A percentile compares a stretch with the other conserved stretches of the same genome.
Evolutionary conservation across 2,888 invertebrate genomes (phyloP).

Genomic region (Apodemia zela): DNA sequence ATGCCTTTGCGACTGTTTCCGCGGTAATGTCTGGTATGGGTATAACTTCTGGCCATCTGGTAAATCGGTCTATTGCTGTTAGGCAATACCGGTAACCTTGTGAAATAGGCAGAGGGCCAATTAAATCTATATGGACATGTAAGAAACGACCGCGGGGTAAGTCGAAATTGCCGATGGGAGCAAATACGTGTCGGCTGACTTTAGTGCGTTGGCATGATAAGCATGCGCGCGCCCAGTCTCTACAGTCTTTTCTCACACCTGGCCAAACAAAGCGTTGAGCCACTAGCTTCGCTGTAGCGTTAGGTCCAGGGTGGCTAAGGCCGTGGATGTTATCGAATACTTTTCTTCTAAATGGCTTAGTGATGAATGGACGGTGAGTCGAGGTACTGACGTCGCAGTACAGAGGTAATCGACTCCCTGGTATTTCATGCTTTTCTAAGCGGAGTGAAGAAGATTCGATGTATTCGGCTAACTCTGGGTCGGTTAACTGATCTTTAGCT

Average conservation of each 20-base stretch:
- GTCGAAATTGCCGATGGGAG: not conserved
- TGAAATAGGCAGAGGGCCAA: constrained; percentile 34
- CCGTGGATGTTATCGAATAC: not conserved
- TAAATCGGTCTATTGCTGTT: constrained; percentile 40
- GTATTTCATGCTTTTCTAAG: not conserved
- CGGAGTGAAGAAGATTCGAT: not conserved
- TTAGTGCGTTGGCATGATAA: constrained; percentile 42
- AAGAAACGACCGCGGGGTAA: not conserved
- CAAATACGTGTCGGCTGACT: constrained; percentile 30
- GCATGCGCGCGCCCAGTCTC: constrained; percentile 37
- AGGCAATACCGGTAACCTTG: constrained; percentile 32
- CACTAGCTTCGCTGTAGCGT: not conserved
- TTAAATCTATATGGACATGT: constrained; percentile 35
- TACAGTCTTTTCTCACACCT: constrained; percentile 33
- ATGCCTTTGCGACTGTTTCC: not conserved
- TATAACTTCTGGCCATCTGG: constrained; percentile 45
- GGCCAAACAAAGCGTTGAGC: constrained; percentile 40
- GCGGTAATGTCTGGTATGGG: constrained; percentile 40
- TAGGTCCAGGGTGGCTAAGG: not conserved
- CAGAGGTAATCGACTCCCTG: constrained; percentile 19
- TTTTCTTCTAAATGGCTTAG: constrained; percentile 5
- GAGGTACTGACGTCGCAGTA: constrained; percentile 23
- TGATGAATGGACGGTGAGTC: constrained; percentile 20
- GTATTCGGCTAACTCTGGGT: not conserved
- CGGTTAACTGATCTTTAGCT: not conserved